Conservation (phyloP, 2,797 vertebrate species). For the Tachyglossus aculeatus region DNA sequence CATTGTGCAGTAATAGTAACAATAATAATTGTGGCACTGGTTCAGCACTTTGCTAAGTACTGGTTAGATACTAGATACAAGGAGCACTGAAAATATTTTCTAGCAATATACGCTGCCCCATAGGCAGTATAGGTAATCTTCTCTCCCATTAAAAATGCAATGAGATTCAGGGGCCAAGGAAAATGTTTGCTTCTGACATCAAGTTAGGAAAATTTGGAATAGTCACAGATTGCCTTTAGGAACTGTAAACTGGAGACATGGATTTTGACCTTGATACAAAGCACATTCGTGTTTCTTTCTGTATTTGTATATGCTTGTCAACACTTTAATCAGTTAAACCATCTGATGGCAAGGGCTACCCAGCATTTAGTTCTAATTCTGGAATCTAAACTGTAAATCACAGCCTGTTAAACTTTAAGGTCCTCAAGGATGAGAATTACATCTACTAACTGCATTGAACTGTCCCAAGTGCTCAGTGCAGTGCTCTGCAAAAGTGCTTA, state of each 20-base stretch:
- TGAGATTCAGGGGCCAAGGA: accelerated
- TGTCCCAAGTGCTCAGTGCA: too few species aligned
- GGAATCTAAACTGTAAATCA: background rate
- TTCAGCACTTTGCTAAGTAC: too few species aligned
- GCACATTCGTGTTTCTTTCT: background rate
- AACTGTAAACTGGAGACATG: background rate
- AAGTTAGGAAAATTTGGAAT: background rate
- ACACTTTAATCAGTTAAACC: background rate
- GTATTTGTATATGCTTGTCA: constrained; percentile 4
- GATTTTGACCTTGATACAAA: constrained; percentile 13
- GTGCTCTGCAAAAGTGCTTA: too few species aligned
- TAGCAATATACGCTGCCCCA: too few species aligned
- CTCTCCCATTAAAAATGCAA: background rate
- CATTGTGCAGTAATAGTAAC: too few species aligned
- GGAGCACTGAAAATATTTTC: background rate
- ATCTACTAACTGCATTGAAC: too few species aligned
- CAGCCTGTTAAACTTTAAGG: too few species aligned
- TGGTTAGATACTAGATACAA: too few species aligned
- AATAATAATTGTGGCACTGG: too few species aligned
- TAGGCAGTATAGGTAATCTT: background rate
- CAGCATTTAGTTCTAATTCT: background rate
- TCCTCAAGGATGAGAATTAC: too few species aligned
- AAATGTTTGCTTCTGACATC: background rate
- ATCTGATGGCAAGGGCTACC: background rate
- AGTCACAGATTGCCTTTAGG: background rate